Evolutionary conservation across 2,797 vertebrate genomes (phyloP).

Genomic region (Vespertilio murinus): DNA sequence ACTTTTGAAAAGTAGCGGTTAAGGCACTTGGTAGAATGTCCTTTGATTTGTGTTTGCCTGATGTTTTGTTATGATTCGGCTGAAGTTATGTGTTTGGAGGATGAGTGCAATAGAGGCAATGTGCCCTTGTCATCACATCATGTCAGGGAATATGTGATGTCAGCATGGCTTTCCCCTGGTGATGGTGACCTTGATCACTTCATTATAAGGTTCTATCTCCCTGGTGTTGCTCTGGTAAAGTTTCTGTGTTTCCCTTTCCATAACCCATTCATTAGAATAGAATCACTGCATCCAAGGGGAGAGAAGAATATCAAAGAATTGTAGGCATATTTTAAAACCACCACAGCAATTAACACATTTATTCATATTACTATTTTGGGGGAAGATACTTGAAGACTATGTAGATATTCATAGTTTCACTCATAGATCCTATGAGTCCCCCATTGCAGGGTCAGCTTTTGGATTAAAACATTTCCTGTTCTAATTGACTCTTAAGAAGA

Average conservation of each 20-base stretch:
- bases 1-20: neutral
- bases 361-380: neutral
- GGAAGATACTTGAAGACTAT: neutral
- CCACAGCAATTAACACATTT: neutral
- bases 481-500: neutral
- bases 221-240: neutral
- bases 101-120: neutral
- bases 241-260: neutral
- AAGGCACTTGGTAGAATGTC: neutral
- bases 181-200: neutral
- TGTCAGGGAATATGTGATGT: neutral
- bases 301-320: neutral
- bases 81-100: neutral
- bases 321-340: neutral
- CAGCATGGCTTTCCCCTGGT: neutral
- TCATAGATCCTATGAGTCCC: neutral
- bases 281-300: neutral
- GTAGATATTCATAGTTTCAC: neutral
- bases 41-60: neutral
- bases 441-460: neutral
- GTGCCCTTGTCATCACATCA: neutral
- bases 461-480: neutral
- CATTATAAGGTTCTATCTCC: neutral
- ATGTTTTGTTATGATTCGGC: neutral
- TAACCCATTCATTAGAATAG: neutral